Base-by-base conservation (phyloP, 1,140 invertebrate genomes). In the Acromyrmex heyeri region DNA sequence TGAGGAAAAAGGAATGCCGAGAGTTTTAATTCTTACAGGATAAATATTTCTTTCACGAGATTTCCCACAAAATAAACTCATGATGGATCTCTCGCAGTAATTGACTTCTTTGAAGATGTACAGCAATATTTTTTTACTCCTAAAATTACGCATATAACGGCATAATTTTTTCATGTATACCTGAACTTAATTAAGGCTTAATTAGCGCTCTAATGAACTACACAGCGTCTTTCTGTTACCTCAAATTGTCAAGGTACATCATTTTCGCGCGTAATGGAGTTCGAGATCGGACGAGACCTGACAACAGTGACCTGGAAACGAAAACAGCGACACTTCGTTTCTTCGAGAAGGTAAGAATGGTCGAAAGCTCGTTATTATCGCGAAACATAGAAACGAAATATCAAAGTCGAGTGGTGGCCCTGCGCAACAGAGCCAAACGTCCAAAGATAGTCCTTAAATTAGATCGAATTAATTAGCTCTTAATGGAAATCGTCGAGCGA, bases 361-460 rank as follows among this genome's bases (percentile, higher is more conserved):
- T 18, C n/a, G 65, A 70, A 76, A 48, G 44, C 53, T 85, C 21
- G 82, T 85, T 50, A 18, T 24, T 75, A 48, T 48, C 38, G 77
- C 38, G 38, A 67, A 21, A 44, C 8, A 16, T 16, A 59, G 30
- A 59, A 81, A 53, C 55, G 21, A 75, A 61, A 86, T 59, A 62
- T 61, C 72, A 78, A 85, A 85, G 55, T 69, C 27, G 53, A 65
- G 61, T 78, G 76, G 55, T 59, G 53, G 76, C 59, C 48, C 73
- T 30, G 72, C 59, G 88, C 81, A 67, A 87, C 86, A 87, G 70
- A 81, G 72, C 79, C 85, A 90, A 88, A 93, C 93, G 93, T 94
- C 93, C 92, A 92, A 91, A 90, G 86, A 86, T 93, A 93, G 92
- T 90, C 70, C 86, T 91, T 91, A 92, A 91, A 88, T 85, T 90